phyloP scores from a whole-genome alignment of 2,888 invertebrate species.

The Mimumesa dahlbomi region DNA sequence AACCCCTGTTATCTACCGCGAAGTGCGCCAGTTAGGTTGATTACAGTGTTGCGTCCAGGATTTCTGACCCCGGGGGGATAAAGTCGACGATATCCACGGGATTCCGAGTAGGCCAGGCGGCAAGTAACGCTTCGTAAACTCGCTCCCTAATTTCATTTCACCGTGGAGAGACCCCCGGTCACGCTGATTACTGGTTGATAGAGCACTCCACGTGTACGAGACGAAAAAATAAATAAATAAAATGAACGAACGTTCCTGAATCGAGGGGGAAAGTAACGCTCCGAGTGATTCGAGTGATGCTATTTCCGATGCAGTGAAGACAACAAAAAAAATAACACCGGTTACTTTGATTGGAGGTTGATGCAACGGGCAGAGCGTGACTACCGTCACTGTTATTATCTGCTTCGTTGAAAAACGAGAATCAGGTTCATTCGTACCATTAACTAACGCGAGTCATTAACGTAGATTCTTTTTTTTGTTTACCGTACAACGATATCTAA shows the following conservation, averaged over 20 bases:
- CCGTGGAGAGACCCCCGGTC: constrained; percentile 13
- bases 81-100: too few relatives aligned
- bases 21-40: neutral
- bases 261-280: neutral
- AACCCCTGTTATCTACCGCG: neutral
- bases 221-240: too few relatives aligned
- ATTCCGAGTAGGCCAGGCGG: neutral
- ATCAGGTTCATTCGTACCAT: neutral
- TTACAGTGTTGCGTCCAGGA: neutral
- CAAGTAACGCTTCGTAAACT: constrained; percentile 1
- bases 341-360: constrained; percentile 4
- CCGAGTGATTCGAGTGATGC: neutral
- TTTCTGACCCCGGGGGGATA: neutral
- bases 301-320: neutral
- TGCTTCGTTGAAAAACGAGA: constrained; percentile 18
- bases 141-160: constrained; percentile 28
- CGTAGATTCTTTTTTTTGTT: too few relatives aligned
- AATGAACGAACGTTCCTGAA: neutral
- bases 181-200: constrained; percentile 31
- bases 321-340: too few relatives aligned
- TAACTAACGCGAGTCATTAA: too few relatives aligned
- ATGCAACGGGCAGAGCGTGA: constrained; percentile 17
- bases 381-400: constrained; percentile 25
- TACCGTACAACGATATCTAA: too few relatives aligned
- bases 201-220: neutral